Evolutionary conservation across 2,888 invertebrate genomes (phyloP).

Genomic region (Parasteatoda lunata): DNA sequence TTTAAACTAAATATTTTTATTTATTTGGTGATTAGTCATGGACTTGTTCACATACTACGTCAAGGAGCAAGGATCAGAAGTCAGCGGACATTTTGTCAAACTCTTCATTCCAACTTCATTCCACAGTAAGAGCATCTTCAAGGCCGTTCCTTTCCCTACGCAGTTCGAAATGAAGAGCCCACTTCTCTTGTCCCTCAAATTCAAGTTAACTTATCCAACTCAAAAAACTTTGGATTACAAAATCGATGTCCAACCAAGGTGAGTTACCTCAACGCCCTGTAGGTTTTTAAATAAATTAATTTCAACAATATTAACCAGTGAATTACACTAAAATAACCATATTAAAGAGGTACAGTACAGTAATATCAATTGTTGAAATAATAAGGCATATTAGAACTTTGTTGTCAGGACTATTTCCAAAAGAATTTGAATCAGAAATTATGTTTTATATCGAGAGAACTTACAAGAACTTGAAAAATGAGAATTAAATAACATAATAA

Average conservation of each 20-base stretch:
- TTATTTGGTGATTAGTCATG: slow-evolving; percentile 12
- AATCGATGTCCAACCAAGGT: slow-evolving; percentile 31
- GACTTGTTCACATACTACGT: slow-evolving; percentile 14
- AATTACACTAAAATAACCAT: too few species aligned
- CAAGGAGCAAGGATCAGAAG: background rate
- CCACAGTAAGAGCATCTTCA: slow-evolving; percentile 53
- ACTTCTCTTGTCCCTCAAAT: slow-evolving; percentile 56
- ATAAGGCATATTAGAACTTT: too few species aligned
- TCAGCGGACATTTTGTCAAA: slow-evolving; percentile 59
- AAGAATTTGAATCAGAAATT: too few species aligned
- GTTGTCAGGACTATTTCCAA: too few species aligned
- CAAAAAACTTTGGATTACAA: background rate
- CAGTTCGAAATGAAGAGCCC: slow-evolving; percentile 66
- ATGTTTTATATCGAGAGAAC: too few species aligned
- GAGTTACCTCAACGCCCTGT: background rate
- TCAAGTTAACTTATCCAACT: background rate
- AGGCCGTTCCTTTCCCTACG: slow-evolving; percentile 63
- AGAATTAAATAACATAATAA: too few species aligned
- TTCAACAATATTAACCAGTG: too few species aligned
- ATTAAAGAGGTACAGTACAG: too few species aligned
- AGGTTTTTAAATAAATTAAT: too few species aligned
- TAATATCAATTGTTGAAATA: too few species aligned
- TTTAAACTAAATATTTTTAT: too few species aligned
- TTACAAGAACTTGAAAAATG: too few species aligned
- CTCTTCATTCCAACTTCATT: slow-evolving; percentile 63